A percentile compares a stretch with the other conserved stretches of the same genome.
phyloP scores from a whole-genome alignment of 2,113 vertebrate species.

The Carlito syrichta region DNA sequence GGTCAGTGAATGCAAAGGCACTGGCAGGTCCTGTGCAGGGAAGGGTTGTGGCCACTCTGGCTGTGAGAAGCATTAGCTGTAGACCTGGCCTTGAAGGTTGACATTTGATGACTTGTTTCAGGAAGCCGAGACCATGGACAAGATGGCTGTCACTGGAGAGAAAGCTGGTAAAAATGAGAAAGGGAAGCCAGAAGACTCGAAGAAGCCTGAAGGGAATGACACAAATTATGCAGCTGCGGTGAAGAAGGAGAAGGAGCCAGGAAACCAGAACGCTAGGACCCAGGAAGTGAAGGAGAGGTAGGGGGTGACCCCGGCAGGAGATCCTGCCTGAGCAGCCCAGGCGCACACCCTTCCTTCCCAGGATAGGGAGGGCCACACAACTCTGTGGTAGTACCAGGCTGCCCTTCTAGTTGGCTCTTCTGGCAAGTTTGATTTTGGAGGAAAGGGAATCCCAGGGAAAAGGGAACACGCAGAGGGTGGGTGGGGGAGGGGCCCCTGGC shows the following conservation, averaged over 20 bases:
- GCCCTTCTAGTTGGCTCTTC: too few species aligned
- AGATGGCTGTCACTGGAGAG: accelerated
- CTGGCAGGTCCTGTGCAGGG: background rate
- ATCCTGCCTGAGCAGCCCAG: background rate
- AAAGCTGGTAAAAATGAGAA: background rate
- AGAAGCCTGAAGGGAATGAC: accelerated
- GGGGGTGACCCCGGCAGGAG: too few species aligned
- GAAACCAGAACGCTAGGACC: accelerated
- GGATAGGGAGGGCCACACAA: too few species aligned
- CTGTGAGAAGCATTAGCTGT: accelerated
- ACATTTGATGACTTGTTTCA: background rate
- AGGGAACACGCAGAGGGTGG: accelerated
- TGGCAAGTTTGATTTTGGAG: background rate
- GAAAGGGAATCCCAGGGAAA: background rate
- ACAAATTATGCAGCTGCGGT: accelerated
- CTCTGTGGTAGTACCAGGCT: background rate
- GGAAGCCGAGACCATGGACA: background rate
- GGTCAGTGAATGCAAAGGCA: background rate
- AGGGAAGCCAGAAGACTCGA: background rate
- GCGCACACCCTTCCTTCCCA: too few species aligned
- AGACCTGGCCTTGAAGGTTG: accelerated
- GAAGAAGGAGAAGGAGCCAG: slow-evolving; percentile 25
- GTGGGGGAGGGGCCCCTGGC: accelerated
- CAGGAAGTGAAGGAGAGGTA: slow-evolving; percentile 49
- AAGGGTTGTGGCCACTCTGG: background rate